Percentiles rank a stretch among this genome's conserved stretches.
These are phyloP conservation scores for Daphoenositta chrysoptera DNA, from an alignment of 2,113 vertebrate species.

Conservation along the genomic window DNA sequence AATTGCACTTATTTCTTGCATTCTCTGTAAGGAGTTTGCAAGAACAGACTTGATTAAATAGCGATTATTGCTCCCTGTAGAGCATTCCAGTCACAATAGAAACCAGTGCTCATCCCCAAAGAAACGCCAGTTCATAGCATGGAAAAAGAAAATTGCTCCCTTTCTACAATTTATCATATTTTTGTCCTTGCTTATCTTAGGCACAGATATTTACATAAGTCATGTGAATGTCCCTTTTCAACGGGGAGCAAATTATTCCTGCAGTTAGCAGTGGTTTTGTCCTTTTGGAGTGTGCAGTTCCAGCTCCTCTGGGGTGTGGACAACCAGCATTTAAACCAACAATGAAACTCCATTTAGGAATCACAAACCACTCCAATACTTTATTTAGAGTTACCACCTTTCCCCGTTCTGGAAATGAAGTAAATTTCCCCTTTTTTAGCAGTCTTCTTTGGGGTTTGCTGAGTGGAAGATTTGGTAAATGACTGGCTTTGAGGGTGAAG, in stretches of 20 bases:
- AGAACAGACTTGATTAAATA: slow-evolving; percentile 8
- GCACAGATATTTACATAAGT: background rate
- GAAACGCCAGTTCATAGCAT: background rate
- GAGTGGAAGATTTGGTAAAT: background rate
- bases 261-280: background rate
- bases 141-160: background rate
- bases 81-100: background rate
- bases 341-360: background rate
- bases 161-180: background rate
- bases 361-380: background rate
- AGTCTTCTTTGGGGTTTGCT: background rate
- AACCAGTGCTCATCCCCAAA: background rate
- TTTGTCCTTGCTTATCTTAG: background rate
- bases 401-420: background rate
- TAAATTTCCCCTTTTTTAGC: background rate
- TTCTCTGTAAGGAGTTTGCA: background rate
- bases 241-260: background rate
- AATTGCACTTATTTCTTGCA: background rate
- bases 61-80: background rate
- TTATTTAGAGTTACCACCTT: background rate
- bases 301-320: background rate
- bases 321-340: background rate
- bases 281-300: background rate
- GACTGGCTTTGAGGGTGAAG: background rate
- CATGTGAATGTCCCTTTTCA: background rate